Base-by-base conservation (phyloP, 1,140 invertebrate genomes). In the Drosophila pachea region DNA sequence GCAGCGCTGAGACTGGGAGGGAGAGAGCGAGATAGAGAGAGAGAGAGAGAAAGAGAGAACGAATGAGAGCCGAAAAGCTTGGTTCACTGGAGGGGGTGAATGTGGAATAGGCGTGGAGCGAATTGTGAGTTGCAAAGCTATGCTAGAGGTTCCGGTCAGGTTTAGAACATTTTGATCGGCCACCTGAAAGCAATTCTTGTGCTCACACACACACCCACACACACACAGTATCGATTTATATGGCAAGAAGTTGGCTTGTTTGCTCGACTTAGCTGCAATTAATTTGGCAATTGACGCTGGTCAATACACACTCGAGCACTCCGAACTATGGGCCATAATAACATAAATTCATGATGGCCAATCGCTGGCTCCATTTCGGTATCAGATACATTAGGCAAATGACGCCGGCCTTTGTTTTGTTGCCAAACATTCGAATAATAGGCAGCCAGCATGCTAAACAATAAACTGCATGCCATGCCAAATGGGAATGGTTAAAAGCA, bases 191-290 rank as follows among this genome's bases (percentile, higher is more conserved):
- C 31, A 50, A 22, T 8, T 66, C 48, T 36, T 53, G 36, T 11
- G 45, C 12, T 29, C 32, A 52, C 50, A 52, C 31, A 50, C n/a
- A 33, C 11, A 33, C n/a, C 22, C 6, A 22, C 14, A 22, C 22
- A 22, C 14, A 49, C 7, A 32, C 29, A 49, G 31, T 42, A 12
- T 42, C 40, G 5, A 42, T 42, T 6, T 6, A 40, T 54, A 22
- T 62, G 67, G 40, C 48, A 43, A 29, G 35, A 55, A 22, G 1
- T 22, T 22, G 47, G 56, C 36, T 66, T 33, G 48, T 76, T 86
- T 78, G 74, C 82, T 84, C 83, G 77, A 88, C 87, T 88, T 87
- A 88, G 87, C 83, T 86, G 75, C 87, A 88, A 88, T 88, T 88
- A 88, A 74, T 88, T 88, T 86, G 74, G 74, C 87, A 88, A 88